Evolutionary conservation across 2,888 invertebrate genomes (phyloP).

Genomic region (Phortica magna): DNA sequence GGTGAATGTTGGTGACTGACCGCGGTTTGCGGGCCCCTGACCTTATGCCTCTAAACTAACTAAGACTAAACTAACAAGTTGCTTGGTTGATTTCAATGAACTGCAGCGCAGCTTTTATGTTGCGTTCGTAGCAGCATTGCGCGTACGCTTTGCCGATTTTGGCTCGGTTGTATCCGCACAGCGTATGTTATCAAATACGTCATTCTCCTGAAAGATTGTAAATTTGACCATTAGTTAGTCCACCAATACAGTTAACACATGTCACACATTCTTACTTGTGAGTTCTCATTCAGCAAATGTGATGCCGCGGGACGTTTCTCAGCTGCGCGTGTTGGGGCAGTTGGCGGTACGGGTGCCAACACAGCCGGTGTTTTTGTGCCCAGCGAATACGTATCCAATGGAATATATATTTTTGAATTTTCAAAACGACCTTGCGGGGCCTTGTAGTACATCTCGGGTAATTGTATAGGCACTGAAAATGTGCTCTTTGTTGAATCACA

Average conservation of each 20-base stretch:
- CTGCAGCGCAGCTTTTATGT: constrained; percentile 53
- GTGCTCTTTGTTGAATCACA: constrained; percentile 89
- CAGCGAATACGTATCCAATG: constrained; percentile 81
- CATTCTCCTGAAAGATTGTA: constrained; percentile 60
- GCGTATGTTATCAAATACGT: constrained; percentile 66
- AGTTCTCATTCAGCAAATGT: constrained; percentile 57
- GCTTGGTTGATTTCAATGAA: constrained; percentile 42
- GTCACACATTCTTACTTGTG: constrained; percentile 51
- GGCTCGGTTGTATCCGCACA: constrained; percentile 68
- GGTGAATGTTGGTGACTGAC: background rate
- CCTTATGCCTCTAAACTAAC: constrained; percentile 60
- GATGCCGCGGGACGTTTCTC: constrained; percentile 53
- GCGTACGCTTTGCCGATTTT: constrained; percentile 63
- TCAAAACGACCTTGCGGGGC: constrained; percentile 85
- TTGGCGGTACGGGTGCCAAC: constrained; percentile 42
- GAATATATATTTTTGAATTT: constrained; percentile 89
- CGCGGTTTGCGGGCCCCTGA: constrained; percentile 15
- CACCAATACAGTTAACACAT: background rate
- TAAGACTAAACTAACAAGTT: constrained; percentile 64
- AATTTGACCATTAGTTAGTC: background rate
- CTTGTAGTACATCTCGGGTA: constrained; percentile 94
- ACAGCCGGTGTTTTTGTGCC: constrained; percentile 55
- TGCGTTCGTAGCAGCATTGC: constrained; percentile 61
- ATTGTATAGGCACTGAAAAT: constrained; percentile 89
- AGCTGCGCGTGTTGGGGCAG: constrained; percentile 27